phyloP scores from a whole-genome alignment of 92 coral and sea anemone genomes.

The Bergia sp. region DNA sequence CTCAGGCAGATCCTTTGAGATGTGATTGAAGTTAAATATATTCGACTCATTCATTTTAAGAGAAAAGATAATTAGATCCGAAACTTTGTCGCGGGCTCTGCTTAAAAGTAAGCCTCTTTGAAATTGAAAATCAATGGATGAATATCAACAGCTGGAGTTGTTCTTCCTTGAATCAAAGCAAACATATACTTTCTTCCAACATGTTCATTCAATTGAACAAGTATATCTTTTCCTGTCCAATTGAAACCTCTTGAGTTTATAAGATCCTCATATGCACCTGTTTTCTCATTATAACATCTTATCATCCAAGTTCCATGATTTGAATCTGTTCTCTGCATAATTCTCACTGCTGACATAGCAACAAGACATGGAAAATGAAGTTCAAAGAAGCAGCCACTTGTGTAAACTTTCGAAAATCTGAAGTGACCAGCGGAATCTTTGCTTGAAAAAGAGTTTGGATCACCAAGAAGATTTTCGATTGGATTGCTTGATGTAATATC shows the following conservation, averaged over 20 bases:
- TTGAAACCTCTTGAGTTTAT: background rate
- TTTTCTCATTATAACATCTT: conserved; percentile 7
- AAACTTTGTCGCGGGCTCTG: background rate
- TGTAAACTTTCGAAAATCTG: conserved; percentile 17
- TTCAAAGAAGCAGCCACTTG: background rate
- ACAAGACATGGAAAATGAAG: conserved; percentile 26
- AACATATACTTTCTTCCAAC: background rate
- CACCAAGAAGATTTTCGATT: conserved; percentile 8
- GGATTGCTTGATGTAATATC: background rate
- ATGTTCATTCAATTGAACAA: background rate
- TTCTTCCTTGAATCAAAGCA: background rate
- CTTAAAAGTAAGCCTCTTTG: conserved; percentile 1
- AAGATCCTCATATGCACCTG: conserved; percentile 16
- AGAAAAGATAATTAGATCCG: background rate
- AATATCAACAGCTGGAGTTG: conserved; percentile 7
- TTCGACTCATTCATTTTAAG: background rate
- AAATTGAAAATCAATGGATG: conserved; percentile 10
- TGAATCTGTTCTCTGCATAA: background rate
- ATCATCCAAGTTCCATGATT: conserved; percentile 27
- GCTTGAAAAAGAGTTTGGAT: background rate
- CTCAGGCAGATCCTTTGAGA: background rate
- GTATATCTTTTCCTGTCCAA: background rate
- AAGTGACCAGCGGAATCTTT: conserved; percentile 1
- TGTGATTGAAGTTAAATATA: no score
- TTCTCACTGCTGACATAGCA: conserved; percentile 3